Percentiles rank a stretch among this genome's conserved stretches.
Evolutionary conservation across 2,797 vertebrate genomes (phyloP).

Genomic region (Atherinosoma microstoma): DNA sequence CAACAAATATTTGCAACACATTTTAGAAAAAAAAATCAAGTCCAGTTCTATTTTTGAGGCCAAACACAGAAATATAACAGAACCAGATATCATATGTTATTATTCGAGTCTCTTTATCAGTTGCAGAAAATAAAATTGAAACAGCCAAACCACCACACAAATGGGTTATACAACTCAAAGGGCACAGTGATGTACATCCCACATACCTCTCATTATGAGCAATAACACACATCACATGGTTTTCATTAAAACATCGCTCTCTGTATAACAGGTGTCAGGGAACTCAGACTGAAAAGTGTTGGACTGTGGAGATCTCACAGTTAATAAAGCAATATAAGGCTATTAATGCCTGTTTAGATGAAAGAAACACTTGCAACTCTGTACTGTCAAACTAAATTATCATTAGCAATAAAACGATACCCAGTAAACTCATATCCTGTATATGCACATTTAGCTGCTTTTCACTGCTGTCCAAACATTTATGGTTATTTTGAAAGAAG

Average conservation of each 20-base stretch:
- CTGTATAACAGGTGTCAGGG: constrained; percentile 77
- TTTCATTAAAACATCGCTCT: constrained; percentile 66
- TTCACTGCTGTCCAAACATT: constrained; percentile 67
- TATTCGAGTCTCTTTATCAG: constrained; percentile 58
- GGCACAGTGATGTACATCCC: constrained; percentile 54
- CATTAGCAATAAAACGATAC: constrained; percentile 76
- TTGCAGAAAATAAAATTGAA: constrained; percentile 42
- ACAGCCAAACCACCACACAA: constrained; percentile 56
- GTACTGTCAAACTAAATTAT: constrained; percentile 63
- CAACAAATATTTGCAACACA: constrained; percentile 19
- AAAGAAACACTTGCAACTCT: constrained; percentile 50
- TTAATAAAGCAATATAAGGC: constrained; percentile 73
- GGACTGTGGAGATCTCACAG: constrained; percentile 44
- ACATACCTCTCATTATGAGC: constrained; percentile 70
- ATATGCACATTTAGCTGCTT: constrained; percentile 68
- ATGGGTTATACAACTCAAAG: constrained; percentile 45
- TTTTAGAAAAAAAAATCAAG: background rate
- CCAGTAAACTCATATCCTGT: constrained; percentile 57
- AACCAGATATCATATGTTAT: constrained; percentile 32
- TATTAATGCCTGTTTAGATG: constrained; percentile 44
- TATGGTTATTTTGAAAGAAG: constrained; percentile 82
- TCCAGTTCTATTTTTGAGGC: constrained; percentile 51
- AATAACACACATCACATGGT: constrained; percentile 75
- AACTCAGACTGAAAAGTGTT: constrained; percentile 58
- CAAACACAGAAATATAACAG: constrained; percentile 54